Evolutionary conservation across 2,113 vertebrate species (phyloP).

Genomic region (Carollia perspicillata): DNA sequence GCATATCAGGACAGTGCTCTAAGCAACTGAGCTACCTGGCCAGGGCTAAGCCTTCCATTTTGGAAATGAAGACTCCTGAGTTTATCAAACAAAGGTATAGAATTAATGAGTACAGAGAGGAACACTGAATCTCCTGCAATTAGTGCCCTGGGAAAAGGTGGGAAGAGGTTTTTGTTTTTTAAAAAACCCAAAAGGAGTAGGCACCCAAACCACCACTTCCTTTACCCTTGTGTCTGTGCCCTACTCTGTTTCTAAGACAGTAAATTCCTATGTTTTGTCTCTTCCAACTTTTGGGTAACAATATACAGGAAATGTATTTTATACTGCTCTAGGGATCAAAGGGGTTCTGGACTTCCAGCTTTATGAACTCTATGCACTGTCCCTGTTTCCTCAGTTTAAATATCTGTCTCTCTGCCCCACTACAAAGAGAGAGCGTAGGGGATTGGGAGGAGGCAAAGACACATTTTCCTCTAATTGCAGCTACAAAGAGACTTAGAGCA

Average conservation of each 20-base stretch:
- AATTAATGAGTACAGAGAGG: not conserved
- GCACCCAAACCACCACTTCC: not conserved
- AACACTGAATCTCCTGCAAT: not conserved
- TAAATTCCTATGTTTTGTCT: slow-evolving; percentile 2
- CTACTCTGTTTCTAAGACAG: not conserved
- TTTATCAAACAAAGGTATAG: not conserved
- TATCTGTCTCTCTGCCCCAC: not conserved
- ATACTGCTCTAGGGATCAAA: not conserved
- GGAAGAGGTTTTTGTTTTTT: not conserved
- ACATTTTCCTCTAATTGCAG: not conserved
- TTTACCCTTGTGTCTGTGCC: not conserved
- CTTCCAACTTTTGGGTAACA: not conserved
- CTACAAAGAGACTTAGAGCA: not conserved
- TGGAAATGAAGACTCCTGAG: not conserved
- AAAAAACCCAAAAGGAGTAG: not conserved
- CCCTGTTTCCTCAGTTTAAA: not conserved
- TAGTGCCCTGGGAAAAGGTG: not conserved
- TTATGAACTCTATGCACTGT: not conserved
- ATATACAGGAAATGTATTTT: not conserved
- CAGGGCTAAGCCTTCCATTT: not conserved
- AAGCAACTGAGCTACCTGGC: too few species aligned
- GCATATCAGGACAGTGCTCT: too few species aligned
- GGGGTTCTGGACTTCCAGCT: not conserved
- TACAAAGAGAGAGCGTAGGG: too few species aligned
- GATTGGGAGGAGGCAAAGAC: not conserved